Evolutionary conservation across 2,113 vertebrate species (phyloP), one percentile per base, ranked within the genome.

Genomic region (Quiscalus mexicanus): DNA sequence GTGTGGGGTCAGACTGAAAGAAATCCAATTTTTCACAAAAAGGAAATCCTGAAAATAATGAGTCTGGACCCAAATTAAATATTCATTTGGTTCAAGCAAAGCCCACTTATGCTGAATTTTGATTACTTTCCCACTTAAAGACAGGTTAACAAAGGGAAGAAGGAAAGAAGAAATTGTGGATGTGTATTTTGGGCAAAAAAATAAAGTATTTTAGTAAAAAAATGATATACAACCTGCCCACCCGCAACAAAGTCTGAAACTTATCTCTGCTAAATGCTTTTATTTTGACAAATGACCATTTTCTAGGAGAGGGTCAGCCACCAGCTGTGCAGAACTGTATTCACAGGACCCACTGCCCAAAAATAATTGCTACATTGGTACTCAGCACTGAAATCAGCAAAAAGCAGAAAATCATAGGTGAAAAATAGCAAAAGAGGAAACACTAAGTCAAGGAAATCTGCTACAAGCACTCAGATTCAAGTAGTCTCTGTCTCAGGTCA

Each of bases 181-280:
- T 30, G 11, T 8, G 1, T n/a, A 41, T 69, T 76, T 87, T 31
- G 20, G 27, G 16, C 4, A 58, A 78, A 74, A 0, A 37, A 35
- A 69, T 11, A 16, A 7, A 25, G 5, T 15, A 31, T n/a, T 65
- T 92, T 9, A 41, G 13, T 56, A 2, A 5, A 81, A 75, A 89
- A 79, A 35, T 37, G 10, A 18, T 45, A 10, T 42, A 23, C 49
- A 55, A n/a, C 3, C 3, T 10, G 18, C 4, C 1, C 5, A 42
- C 1, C 4, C 11, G 10, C 42, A 52, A 8, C 5, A 24, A 12
- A 1, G 0, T 16, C 24, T 56, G 53, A 87, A 71, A 55, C 3
- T n/a, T 15, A 33, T 33, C 17, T 85, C 58, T 7, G 2, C 19
- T 69, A 73, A 75, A 59, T 73, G 37, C 4, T 60, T 87, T 83